These are phyloP conservation scores for Sternotherus odoratus DNA, from an alignment of 2,797 vertebrate species.

Conservation along the genomic window DNA sequence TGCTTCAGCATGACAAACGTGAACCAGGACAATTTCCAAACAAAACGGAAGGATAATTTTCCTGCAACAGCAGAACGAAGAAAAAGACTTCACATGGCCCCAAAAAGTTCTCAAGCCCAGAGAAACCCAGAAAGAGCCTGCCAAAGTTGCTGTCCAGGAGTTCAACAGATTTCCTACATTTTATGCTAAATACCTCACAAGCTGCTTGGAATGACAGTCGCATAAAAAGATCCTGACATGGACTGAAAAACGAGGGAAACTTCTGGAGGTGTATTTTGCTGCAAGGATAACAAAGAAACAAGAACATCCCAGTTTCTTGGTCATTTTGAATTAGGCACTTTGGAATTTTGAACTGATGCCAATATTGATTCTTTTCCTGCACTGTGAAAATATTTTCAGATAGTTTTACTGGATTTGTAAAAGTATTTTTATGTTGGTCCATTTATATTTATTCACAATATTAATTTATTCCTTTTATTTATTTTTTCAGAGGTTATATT, in stretches of 20 bases:
- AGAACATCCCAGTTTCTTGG: not conserved
- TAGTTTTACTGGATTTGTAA: not conserved
- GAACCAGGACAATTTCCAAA: not conserved
- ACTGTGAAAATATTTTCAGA: not conserved
- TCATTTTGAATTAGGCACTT: not conserved
- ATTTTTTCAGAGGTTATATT: not conserved
- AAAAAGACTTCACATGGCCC: not conserved
- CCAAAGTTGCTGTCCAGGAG: not conserved
- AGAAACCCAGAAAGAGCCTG: not conserved
- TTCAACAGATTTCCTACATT: slow-evolving; percentile 15
- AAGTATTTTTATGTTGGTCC: not conserved
- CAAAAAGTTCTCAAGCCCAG: slow-evolving; percentile 13
- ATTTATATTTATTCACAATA: not conserved
- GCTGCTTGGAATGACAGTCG: slow-evolving; percentile 22
- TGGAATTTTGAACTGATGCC: not conserved
- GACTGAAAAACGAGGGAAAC: too few species aligned
- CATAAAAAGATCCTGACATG: not conserved
- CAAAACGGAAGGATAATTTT: not conserved
- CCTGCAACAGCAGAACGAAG: not conserved
- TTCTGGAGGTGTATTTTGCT: not conserved
- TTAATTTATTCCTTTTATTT: not conserved
- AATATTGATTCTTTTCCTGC: not conserved
- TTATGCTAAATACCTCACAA: not conserved
- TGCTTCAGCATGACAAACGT: not conserved
- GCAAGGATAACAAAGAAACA: not conserved